These are phyloP conservation scores for Phrixothrix hirtus DNA, from an alignment of 2,888 invertebrate species.

Conservation along the genomic window DNA sequence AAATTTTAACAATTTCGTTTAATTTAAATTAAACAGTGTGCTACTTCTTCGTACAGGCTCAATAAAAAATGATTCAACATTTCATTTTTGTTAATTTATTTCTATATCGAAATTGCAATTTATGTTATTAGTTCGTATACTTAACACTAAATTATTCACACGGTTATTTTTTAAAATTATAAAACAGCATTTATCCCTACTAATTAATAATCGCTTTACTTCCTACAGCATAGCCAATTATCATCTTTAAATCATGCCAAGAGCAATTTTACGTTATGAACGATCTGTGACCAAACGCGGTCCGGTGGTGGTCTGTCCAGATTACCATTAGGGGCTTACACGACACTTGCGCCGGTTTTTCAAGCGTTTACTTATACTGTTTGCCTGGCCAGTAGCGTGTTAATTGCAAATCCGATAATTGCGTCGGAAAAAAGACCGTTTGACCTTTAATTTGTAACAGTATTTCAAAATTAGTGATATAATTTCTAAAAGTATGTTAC, in stretches of 20 bases:
- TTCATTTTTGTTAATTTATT: neutral
- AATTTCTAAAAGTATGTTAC: neutral
- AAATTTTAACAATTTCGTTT: too few relatives aligned
- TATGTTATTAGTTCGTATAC: too few relatives aligned
- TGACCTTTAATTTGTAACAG: neutral
- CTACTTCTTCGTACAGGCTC: neutral
- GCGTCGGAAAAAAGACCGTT: constrained; percentile 6
- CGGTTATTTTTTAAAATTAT: constrained; percentile 9
- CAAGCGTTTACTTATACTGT: constrained; percentile 23
- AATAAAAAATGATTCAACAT: neutral
- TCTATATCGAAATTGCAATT: too few relatives aligned
- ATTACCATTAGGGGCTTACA: constrained; percentile 14
- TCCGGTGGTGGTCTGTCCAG: constrained; percentile 4
- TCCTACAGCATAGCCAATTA: constrained; percentile 16
- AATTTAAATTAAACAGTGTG: too few relatives aligned
- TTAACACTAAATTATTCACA: too few relatives aligned
- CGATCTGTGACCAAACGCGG: constrained; percentile 5
- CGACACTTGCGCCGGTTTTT: constrained; percentile 20
- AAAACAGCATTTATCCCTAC: neutral
- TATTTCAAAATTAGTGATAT: neutral
- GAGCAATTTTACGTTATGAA: constrained; percentile 12
- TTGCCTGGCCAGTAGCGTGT: constrained; percentile 20
- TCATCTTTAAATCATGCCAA: constrained; percentile 19
- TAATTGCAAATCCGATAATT: constrained; percentile 29
- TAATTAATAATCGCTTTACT: constrained; percentile 19